Base-by-base conservation (phyloP, 2,888 invertebrate species). In the Athalia circularis region DNA sequence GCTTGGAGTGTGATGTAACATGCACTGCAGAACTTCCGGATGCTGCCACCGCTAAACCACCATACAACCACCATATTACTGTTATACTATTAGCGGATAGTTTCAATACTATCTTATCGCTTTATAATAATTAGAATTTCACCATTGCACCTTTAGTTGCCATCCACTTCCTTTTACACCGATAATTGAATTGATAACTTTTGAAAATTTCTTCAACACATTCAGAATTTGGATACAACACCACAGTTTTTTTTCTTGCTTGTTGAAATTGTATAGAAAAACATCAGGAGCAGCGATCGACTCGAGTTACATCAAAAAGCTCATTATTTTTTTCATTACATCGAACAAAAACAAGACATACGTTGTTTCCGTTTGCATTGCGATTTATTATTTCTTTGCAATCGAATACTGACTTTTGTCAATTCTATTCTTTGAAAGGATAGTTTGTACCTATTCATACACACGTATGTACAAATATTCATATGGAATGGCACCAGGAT, bases 1-100 rank as follows among this genome's bases (percentile, higher is more conserved):
- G 86, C 81, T 89, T 90, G 81, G 88, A 88, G 85, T 89, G 88
- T 89, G 90, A 90, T 84, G 90, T 86, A 85, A 87, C 88, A 89
- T 90, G 90, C 88, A 89, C 88, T 87, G 88, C 84, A 84, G 89
- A 86, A 87, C 86, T 87, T 85, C 89, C 87, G 82, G 87, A 88
- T 84, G 88, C 87, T 86, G 89, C 84, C 87, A 89, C 88, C 88
- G 88, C 90, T 90, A 89, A 89, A 90, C 86, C 88, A 89, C 84
- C 88, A 88, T 86, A 89, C 83, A 89, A 85, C 65, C 13, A 77
- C 77, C 84, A 86, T 81, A 70, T 70, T 70, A 70, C 70, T 47
- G 70, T 70, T 70, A 57, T 70, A 70, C 59, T 70, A 13, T 70
- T 13, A 70, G 43, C 59, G 57, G 59, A 70, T 50, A 52, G 50